Evolutionary conservation across 2,113 vertebrate species (phyloP).

Genomic region (Boulengerochromis microlepis): DNA sequence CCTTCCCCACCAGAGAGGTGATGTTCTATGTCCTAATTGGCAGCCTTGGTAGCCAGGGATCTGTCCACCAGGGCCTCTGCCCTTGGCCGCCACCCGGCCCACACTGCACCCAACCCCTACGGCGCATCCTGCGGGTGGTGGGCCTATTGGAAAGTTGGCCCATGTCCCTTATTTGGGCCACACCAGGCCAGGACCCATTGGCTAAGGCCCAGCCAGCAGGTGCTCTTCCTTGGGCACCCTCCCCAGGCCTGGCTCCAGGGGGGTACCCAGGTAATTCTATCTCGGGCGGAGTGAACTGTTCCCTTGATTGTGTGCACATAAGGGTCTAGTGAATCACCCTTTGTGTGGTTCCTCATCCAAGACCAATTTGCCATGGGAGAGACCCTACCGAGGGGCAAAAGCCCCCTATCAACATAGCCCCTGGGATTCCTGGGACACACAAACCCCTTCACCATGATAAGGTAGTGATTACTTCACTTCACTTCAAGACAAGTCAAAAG

Average conservation of each 20-base stretch:
- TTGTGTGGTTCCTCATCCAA: neutral
- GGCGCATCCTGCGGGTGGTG: neutral
- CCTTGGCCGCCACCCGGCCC: neutral
- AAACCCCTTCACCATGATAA: neutral
- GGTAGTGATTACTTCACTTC: neutral
- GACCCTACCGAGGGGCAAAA: neutral
- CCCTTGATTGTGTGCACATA: neutral
- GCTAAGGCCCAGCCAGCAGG: neutral
- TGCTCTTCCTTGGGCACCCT: neutral
- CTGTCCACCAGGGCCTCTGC: rapidly evolving
- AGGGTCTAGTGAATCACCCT: neutral
- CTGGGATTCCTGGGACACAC: neutral
- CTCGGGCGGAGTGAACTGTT: neutral
- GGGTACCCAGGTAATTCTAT: neutral
- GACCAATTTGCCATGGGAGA: neutral
- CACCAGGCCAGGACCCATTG: neutral
- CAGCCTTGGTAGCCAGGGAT: neutral
- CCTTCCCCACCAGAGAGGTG: neutral
- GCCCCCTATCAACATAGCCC: neutral
- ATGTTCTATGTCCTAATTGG: neutral
- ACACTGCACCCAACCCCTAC: neutral
- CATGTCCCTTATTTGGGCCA: neutral
- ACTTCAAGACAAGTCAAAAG: neutral
- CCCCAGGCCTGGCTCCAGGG: neutral
- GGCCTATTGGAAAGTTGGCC: neutral